phyloP scores from a whole-genome alignment of 2,888 invertebrate species.

The Agriopis marginaria region DNA sequence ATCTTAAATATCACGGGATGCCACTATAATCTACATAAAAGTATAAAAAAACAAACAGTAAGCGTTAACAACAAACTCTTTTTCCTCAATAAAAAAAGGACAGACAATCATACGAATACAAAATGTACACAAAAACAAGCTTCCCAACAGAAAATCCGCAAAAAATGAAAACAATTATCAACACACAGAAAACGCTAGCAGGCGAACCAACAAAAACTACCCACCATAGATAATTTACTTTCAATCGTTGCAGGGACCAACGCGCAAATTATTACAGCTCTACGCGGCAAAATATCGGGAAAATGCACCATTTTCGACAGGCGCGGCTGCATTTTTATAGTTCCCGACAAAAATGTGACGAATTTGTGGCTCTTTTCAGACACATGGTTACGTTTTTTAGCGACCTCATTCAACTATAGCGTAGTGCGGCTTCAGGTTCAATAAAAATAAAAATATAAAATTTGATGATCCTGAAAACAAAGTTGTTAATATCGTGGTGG shows the following conservation, averaged over 20 bases:
- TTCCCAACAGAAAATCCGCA: slow-evolving; percentile 55
- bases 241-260: slow-evolving; percentile 64
- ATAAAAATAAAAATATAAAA: too few relatives aligned
- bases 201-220: slow-evolving; percentile 58
- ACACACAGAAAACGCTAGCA: slow-evolving; percentile 40
- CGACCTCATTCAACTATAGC: slow-evolving; percentile 8
- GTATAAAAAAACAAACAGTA: too few relatives aligned
- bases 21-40: too few relatives aligned
- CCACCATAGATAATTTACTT: slow-evolving; percentile 70
- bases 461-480: too few relatives aligned
- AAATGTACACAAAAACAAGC: slow-evolving; percentile 63
- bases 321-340: slow-evolving; percentile 29
- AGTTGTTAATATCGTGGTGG: too few relatives aligned
- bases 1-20: too few relatives aligned
- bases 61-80: too few relatives aligned
- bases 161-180: slow-evolving; percentile 47
- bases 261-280: slow-evolving; percentile 61
- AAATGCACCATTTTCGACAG: slow-evolving; percentile 32
- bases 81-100: background rate
- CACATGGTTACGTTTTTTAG: slow-evolving; percentile 15
- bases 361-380: slow-evolving; percentile 22
- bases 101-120: slow-evolving; percentile 7
- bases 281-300: slow-evolving; percentile 31
- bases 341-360: slow-evolving; percentile 25
- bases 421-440: background rate